phyloP scores from a whole-genome alignment of 2,113 vertebrate species.

The Pluvialis apricaria region DNA sequence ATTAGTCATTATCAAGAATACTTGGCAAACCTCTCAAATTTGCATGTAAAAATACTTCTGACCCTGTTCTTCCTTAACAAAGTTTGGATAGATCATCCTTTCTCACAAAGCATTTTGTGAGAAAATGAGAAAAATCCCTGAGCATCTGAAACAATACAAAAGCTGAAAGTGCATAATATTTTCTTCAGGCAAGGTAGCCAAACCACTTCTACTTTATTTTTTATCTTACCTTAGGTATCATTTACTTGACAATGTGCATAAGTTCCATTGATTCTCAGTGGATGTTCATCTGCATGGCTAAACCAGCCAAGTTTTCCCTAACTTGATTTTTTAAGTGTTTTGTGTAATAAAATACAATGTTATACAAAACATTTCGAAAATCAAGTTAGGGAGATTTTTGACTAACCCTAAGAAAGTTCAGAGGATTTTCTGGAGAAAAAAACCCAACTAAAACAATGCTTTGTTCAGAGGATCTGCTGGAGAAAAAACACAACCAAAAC shows the following conservation, averaged over 20 bases:
- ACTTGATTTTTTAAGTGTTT: not conserved
- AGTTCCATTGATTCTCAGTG: not conserved
- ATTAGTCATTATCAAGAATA: not conserved
- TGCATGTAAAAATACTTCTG: not conserved
- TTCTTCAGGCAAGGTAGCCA: not conserved
- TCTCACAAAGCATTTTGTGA: not conserved
- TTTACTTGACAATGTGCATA: not conserved
- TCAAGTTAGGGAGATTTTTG: not conserved
- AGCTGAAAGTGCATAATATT: not conserved
- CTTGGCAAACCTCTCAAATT: not conserved
- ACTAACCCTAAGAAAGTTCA: not conserved
- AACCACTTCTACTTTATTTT: not conserved
- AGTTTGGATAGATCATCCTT: not conserved
- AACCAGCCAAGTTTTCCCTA: not conserved
- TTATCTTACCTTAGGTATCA: not conserved
- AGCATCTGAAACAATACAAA: not conserved
- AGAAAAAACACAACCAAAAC: not conserved
- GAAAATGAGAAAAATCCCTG: not conserved
- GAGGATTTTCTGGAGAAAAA: not conserved
- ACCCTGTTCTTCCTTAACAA: not conserved
- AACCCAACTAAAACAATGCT: not conserved
- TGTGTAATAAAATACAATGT: not conserved
- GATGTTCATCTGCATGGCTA: not conserved
- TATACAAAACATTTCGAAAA: not conserved
- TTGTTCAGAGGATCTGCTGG: not conserved